These are phyloP conservation scores for Capromys pilorides DNA, from an alignment of 2,797 vertebrate species.

Conservation along the genomic window DNA sequence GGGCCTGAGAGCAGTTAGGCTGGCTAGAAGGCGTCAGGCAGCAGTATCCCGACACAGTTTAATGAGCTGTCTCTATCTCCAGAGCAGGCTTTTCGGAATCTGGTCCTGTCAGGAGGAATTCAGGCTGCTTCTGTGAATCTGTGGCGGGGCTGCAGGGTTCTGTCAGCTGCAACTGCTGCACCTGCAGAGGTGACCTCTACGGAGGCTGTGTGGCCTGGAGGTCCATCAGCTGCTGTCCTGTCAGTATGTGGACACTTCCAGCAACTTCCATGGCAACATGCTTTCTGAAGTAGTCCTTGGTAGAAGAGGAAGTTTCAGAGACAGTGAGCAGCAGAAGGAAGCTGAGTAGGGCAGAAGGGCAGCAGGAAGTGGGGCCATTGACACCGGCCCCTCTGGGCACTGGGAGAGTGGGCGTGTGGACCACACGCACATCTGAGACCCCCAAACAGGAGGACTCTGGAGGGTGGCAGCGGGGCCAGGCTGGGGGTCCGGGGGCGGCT, in stretches of 20 bases:
- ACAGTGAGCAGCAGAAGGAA: background rate
- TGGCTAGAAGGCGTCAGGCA: constrained; percentile 4
- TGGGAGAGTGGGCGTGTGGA: fast-evolving
- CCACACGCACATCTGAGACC: background rate
- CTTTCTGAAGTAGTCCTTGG: constrained; percentile 17
- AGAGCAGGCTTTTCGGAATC: background rate
- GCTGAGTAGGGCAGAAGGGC: fast-evolving
- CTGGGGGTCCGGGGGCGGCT: background rate
- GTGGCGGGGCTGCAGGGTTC: background rate
- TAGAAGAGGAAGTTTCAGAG: background rate
- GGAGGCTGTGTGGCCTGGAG: background rate
- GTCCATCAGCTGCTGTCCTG: constrained; percentile 47
- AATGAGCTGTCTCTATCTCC: constrained; percentile 66
- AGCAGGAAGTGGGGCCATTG: no score
- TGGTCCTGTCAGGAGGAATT: constrained; percentile 19
- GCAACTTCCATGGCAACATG: constrained; percentile 14
- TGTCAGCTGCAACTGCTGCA: background rate
- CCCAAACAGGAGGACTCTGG: background rate
- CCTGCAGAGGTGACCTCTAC: background rate
- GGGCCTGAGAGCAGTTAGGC: constrained; percentile 50
- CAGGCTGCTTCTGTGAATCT: background rate
- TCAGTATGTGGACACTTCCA: background rate
- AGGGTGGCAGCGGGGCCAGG: background rate
- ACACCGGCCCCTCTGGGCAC: fast-evolving
- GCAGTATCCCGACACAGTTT: constrained; percentile 49